Percentiles rank a stretch among this genome's conserved stretches.
Conservation (phyloP, 2,888 invertebrate species). For the Vesta saturnalis region DNA sequence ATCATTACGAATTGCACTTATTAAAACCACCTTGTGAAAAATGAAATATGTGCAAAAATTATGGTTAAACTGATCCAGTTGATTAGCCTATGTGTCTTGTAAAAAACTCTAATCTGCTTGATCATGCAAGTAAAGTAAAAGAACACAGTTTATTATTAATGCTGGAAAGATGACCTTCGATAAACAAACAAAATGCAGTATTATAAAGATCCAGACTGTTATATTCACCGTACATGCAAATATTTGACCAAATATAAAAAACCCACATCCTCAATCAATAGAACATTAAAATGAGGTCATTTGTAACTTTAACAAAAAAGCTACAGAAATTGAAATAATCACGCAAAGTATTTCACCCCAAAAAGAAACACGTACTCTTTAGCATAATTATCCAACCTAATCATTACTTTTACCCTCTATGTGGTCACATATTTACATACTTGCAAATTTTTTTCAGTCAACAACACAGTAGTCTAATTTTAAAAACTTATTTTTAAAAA, state of each 20-base stretch:
- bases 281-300: neutral
- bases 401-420: neutral
- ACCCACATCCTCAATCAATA: neutral
- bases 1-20: too few relatives aligned
- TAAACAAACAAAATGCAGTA: too few relatives aligned
- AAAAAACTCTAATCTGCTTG: too few relatives aligned
- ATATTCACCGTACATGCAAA: neutral
- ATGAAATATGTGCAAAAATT: too few relatives aligned
- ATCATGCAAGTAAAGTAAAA: too few relatives aligned
- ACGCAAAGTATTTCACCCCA: conserved; percentile 2
- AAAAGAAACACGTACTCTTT: neutral
- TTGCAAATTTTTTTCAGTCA: too few relatives aligned
- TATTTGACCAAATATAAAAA: neutral
- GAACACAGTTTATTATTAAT: too few relatives aligned
- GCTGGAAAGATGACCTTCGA: neutral
- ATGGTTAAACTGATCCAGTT: too few relatives aligned
- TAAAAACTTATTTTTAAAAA: neutral
- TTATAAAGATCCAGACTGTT: too few relatives aligned
- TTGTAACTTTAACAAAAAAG: neutral
- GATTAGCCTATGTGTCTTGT: too few relatives aligned
- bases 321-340: neutral
- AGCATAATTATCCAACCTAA: neutral
- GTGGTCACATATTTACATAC: neutral
- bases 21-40: too few relatives aligned
- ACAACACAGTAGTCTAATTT: too few relatives aligned